Base-by-base conservation (phyloP, 2,113 vertebrate species). In the Centropus bengalensis region DNA sequence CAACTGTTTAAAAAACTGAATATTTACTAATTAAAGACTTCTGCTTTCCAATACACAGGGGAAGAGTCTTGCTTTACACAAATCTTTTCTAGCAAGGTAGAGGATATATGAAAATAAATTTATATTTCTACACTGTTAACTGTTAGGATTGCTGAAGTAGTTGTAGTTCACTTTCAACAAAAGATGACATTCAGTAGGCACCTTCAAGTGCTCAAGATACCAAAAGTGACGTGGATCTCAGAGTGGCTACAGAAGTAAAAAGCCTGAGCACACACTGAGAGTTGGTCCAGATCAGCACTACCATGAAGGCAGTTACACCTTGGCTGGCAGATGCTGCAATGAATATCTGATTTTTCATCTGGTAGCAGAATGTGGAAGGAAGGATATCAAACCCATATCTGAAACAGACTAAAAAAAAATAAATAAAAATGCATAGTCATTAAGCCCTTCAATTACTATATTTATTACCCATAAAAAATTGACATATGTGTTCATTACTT, bases 271-370 rank as follows among this genome's bases (percentile, higher is more conserved):
- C 40, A 20, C 18, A 8, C 33, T 4, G 0, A 13, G 42, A 68
- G 55, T 14, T 20, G 1, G 30, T 10, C 47, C 78, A 64, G n/a
- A 59, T 13, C 36, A 70, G 64, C 56, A 40, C 66, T 11, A 21
- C 18, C 28, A 56, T 0, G 0, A 12, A 1, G 22, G 40, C 51
- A 66, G 45, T 54, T 32, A 15, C 33, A 36, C 12, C 2, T 1
- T 2, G 22, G n/a, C 59, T 54, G 44, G 55, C 47, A 75, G 58
- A 33, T 49, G 58, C 9, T 10, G 3, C 5, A 42, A 38, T 3
- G 45, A 66, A 58, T 20, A 12, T 24, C 32, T 36, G 45, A 1
- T 7, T 76, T 51, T n/a, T 24, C 19, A 69, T 28, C 71, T n/a
- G 63, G 49, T 2, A 78, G 58, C 30, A 52, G 44, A 63, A 74